Evolutionary conservation across 2,888 invertebrate species (phyloP), one percentile per base, ranked within the genome.

Genomic region (Mystacides longicornis): DNA sequence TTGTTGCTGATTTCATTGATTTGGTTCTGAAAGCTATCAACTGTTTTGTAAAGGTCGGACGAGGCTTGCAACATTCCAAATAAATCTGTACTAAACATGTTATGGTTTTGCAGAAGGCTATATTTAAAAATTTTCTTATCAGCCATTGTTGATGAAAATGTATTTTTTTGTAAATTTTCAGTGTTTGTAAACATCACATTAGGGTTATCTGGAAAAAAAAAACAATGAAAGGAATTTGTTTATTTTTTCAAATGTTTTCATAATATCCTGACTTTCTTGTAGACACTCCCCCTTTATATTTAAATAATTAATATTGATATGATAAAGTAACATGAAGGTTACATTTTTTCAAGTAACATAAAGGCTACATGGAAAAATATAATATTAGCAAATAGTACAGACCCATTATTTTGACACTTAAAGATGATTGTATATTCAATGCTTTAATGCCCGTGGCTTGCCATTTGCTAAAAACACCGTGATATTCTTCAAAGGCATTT

Each of bases 401-500:
- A 45, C 69, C 68, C 49, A 68, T 64, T 55, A 69, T 62, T 60
- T 69, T 69, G 57, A 68, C 66, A 64, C 71, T 75, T 45, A 71
- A 68, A 48, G 76, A 73, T 3, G 78, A 76, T 64, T 77, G 76
- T 60, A 79, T 79, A 67, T 73, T 73, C 53, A 79, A 65, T 22
- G 83, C 69, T 62, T 79, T 75, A 63, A 83, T 80, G 63, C 81
- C 81, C 54, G 81, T 69, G 50, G 75, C 71, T 52, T 83, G 68
- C 79, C 81, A 82, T 56, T 77, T 72, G 58, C 81, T 80, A 63
- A 83, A 82, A 58, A 80, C 78, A 58, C 73, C 74, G 64, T 84
- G 82, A 67, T 82, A 85, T 59, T 80, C 79, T 60, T 81, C 79
- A 55, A 85, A 68, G 63, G 84, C 82, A n/a, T 74, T 69, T 57